Conservation (phyloP, 2,113 vertebrate genomes). For the Pycnonotus jocosus region DNA sequence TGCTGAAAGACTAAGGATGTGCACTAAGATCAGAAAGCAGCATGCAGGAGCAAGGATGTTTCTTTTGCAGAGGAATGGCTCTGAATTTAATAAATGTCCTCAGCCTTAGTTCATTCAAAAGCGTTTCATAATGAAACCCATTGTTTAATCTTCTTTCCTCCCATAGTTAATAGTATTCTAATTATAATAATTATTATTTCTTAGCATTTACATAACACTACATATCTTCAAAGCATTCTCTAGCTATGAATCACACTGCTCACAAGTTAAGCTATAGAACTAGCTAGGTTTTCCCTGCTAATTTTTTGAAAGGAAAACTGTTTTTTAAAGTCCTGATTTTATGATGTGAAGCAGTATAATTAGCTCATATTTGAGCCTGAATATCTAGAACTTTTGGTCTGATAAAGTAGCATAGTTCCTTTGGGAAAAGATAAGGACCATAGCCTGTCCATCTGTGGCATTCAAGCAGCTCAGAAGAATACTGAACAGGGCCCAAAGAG, state of each 20-base stretch:
- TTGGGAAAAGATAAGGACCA: background rate
- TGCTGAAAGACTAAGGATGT: background rate
- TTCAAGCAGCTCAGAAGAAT: background rate
- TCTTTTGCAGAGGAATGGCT: background rate
- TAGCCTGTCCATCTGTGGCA: background rate
- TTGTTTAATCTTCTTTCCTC: slow-evolving; percentile 24
- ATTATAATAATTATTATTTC: slow-evolving; percentile 43
- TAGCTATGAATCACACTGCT: background rate
- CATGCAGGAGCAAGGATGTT: background rate
- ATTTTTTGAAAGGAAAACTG: background rate
- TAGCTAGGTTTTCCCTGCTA: background rate
- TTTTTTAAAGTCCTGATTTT: background rate
- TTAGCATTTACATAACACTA: background rate
- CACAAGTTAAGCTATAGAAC: background rate
- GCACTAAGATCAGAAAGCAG: background rate
- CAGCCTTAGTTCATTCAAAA: background rate
- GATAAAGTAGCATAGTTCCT: background rate
- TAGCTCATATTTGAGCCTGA: background rate
- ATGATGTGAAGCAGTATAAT: background rate
- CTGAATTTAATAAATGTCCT: background rate
- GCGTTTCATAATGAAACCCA: slow-evolving; percentile 1
- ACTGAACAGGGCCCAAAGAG: background rate
- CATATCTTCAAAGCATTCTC: slow-evolving; percentile 41
- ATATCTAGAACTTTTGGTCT: background rate
- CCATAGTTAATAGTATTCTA: slow-evolving; percentile 40